Evolutionary conservation across 1,140 invertebrate genomes (phyloP), one percentile per base, ranked within the genome.

Genomic region (Xylocopa sonorina): DNA sequence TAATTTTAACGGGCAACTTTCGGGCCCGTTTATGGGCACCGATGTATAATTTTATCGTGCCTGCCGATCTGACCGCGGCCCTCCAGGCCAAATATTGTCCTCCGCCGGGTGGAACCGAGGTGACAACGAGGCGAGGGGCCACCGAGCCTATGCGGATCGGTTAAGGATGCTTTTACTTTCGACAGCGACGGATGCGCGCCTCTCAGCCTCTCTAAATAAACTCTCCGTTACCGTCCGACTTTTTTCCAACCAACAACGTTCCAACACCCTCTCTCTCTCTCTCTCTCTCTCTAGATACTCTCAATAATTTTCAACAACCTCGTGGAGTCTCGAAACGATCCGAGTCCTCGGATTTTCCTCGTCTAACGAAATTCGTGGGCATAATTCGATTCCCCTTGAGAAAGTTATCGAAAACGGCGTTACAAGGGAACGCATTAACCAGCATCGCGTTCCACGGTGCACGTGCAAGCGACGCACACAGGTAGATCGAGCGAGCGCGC

Each of bases 1-100:
- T 92, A 91, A 92, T 91, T 92, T 91, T 89, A 91, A 90, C 89
- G 84, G 88, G 80, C 86, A 78, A 84, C 62, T 88, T 87, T 89
- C 80, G 86, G 85, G 82, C 60, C 80, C 90, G 88, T 91, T 90
- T 92, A 91, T 89, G 85, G 90, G 88, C 83, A 87, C 83, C 85
- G 87, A 89, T 83, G 89, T 91, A 90, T 91, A 90, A 91, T 90
- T 92, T 92, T 93, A 93, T 93, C 92, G 77, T 68, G 67, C 86
- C 80, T 83, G 79, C 89, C 91, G 90, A 92, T 93, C 92, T 92
- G 85, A 80, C 83, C 82, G 83, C 82, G 69, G 84, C 68, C 81
- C 74, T 72, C 84, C 63, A 64, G 81, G 67, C 85, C 80, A 83
- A 88, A 89, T 87, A 88, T 89, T 89, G 79, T 83, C 73, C 51